These are phyloP conservation scores for Sminthopsis crassicaudata DNA, from an alignment of 2,113 vertebrate species.

Conservation along the genomic window DNA sequence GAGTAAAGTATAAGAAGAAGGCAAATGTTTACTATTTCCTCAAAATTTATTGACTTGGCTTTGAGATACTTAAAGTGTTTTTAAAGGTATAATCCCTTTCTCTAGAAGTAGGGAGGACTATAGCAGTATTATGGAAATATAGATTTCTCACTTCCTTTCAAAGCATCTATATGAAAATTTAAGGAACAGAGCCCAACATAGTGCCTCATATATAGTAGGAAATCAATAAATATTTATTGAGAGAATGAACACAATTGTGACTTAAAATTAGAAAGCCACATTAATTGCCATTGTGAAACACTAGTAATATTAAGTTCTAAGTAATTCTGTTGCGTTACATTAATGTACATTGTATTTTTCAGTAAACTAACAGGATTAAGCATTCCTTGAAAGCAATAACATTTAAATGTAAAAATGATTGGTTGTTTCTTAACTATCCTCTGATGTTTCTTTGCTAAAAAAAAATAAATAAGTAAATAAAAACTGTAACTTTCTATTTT, in stretches of 20 bases:
- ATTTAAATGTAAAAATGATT: conserved; percentile 55
- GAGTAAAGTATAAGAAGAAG: conserved; percentile 36
- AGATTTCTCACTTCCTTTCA: conserved; percentile 47
- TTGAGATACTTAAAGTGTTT: conserved; percentile 30
- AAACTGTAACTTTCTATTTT: conserved; percentile 67
- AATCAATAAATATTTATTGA: conserved; percentile 36
- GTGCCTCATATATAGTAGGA: conserved; percentile 24
- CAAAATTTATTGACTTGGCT: conserved; percentile 22
- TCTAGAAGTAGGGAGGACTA: conserved; percentile 2
- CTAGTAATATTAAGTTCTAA: conserved; percentile 32
- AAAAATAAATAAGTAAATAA: not conserved
- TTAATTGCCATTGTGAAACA: conserved; percentile 33
- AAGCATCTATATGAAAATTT: conserved; percentile 38
- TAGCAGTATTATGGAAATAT: conserved; percentile 32
- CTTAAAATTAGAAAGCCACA: conserved; percentile 58
- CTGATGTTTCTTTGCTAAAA: conserved; percentile 41
- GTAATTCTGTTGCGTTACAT: conserved; percentile 24
- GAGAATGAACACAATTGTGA: conserved; percentile 41
- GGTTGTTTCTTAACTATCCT: conserved; percentile 48
- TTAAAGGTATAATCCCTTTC: conserved; percentile 16
- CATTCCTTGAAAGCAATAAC: conserved; percentile 52
- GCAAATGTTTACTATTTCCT: conserved; percentile 25
- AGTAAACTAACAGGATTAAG: conserved; percentile 52
- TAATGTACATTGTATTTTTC: conserved; percentile 46
- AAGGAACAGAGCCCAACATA: conserved; percentile 41